phyloP scores from a whole-genome alignment of 2,113 vertebrate genomes.

The Dipodomys ordii region DNA sequence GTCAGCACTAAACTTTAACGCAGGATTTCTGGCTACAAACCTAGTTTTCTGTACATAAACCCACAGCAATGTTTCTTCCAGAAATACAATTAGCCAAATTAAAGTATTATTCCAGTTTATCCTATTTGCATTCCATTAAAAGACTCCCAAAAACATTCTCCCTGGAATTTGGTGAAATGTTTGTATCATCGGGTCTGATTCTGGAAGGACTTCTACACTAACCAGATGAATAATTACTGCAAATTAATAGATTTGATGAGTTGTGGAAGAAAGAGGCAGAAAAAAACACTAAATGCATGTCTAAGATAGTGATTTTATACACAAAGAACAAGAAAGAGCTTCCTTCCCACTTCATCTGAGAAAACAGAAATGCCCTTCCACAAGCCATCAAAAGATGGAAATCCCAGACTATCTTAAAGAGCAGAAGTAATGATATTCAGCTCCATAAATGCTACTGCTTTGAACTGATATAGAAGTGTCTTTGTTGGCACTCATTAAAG shows the following conservation, averaged over 20 bases:
- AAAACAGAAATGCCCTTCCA: not conserved
- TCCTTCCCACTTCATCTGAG: not conserved
- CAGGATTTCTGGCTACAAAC: not conserved
- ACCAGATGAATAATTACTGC: not conserved
- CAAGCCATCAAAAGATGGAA: not conserved
- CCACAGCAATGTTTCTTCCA: not conserved
- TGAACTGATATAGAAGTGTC: not conserved
- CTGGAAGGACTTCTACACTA: not conserved
- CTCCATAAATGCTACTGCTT: not conserved
- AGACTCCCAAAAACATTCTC: not conserved
- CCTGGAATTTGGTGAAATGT: not conserved
- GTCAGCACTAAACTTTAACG: conserved; percentile 17
- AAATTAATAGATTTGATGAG: not conserved
- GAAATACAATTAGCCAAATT: not conserved
- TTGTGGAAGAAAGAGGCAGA: not conserved
- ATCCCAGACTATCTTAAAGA: not conserved
- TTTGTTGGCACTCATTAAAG: not conserved
- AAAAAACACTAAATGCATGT: not conserved
- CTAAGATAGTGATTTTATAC: not conserved
- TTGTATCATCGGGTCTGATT: not conserved
- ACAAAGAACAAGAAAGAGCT: not conserved
- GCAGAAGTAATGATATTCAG: not conserved
- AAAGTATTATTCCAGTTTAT: not conserved
- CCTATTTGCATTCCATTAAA: not conserved
- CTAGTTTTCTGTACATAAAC: not conserved